phyloP scores from a whole-genome alignment of 2,888 invertebrate species.

The Metopia argyrocephala region DNA sequence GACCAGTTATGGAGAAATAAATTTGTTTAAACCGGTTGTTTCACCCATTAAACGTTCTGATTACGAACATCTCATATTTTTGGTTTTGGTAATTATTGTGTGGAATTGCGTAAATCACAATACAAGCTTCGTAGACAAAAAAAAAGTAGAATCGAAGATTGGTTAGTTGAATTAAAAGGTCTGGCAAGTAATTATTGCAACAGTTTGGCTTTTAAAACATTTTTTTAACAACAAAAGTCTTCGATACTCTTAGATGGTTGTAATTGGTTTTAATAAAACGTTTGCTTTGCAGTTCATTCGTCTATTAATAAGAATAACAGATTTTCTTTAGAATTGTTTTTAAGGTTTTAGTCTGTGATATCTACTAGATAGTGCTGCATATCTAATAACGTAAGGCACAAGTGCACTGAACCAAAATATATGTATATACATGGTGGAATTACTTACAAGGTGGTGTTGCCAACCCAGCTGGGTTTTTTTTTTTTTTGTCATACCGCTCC shows the following conservation, averaged over 20 bases:
- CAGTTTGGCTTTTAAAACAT: background rate
- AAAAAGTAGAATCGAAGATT: background rate
- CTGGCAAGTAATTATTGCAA: background rate
- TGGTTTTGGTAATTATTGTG: background rate
- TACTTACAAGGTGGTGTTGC: no score
- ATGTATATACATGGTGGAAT: no score
- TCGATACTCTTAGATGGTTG: background rate
- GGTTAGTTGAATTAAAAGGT: background rate
- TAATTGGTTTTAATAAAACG: background rate
- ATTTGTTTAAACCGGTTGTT: conserved; percentile 31
- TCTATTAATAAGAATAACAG: no score
- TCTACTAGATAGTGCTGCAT: no score
- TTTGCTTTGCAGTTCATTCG: background rate
- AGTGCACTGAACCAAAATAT: no score
- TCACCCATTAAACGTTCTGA: conserved; percentile 29
- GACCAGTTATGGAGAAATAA: no score
- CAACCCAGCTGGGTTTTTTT: no score
- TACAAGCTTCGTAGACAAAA: background rate
- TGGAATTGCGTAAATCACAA: conserved; percentile 8
- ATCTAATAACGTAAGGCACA: no score
- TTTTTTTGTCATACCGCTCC: no score
- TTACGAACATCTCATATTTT: conserved; percentile 6
- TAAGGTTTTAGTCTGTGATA: no score
- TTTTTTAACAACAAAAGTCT: background rate
- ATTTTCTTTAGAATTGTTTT: no score